phyloP scores from a whole-genome alignment of 2,113 vertebrate species.

The Sander vitreus region DNA sequence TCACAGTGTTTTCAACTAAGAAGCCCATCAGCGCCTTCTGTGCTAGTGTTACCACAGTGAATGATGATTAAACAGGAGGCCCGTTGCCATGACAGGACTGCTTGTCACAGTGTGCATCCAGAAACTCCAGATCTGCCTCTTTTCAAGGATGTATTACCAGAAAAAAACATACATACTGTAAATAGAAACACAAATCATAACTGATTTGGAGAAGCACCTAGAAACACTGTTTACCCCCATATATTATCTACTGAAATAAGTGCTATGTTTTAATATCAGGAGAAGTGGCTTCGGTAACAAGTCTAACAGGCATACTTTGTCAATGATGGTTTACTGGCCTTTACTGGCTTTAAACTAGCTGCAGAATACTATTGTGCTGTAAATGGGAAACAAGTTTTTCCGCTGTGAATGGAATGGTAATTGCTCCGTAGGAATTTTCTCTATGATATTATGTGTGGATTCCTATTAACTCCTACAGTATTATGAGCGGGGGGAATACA shows the following conservation, averaged over 20 bases:
- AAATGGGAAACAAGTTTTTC: neutral
- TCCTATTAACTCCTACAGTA: no score
- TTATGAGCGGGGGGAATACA: no score
- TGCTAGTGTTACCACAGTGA: constrained; percentile 53
- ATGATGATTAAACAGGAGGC: constrained; percentile 40
- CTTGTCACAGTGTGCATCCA: constrained; percentile 19
- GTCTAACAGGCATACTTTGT: neutral
- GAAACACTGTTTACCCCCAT: neutral
- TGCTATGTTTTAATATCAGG: neutral
- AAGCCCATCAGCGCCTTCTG: constrained; percentile 49
- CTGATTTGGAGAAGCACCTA: neutral
- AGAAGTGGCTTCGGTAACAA: neutral
- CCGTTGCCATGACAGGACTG: constrained; percentile 41
- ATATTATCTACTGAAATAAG: neutral
- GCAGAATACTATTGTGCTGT: neutral
- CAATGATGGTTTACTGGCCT: neutral
- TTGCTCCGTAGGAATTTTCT: no score
- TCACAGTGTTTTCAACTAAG: constrained; percentile 36
- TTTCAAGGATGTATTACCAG: neutral
- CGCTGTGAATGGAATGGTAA: neutral
- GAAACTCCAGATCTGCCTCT: constrained; percentile 3
- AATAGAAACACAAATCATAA: neutral
- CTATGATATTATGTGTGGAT: neutral
- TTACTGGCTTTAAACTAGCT: neutral
- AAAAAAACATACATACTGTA: neutral